A percentile compares a stretch with the other conserved stretches of the same genome.
Conservation (phyloP, 2,888 invertebrate genomes). For the Cataglyphis altisquamis region DNA sequence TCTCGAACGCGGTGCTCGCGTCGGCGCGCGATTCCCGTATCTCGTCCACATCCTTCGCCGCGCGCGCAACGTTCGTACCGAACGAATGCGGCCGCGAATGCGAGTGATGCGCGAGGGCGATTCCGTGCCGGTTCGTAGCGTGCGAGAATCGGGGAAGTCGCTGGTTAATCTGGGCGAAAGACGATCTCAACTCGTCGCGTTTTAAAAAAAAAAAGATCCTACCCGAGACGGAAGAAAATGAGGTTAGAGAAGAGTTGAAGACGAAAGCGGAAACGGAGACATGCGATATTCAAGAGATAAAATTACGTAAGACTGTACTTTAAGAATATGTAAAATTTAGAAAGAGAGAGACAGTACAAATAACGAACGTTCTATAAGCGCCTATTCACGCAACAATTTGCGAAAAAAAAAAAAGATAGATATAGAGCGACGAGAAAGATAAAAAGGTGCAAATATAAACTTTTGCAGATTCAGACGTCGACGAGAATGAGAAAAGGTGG, state of each 20-base stretch:
- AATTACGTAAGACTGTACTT: background rate
- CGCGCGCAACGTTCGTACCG: background rate
- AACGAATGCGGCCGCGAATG: constrained; percentile 15
- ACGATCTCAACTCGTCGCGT: background rate
- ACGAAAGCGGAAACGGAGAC: background rate
- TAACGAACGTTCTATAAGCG: too few relatives aligned
- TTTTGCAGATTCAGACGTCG: background rate
- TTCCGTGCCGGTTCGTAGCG: constrained; percentile 49
- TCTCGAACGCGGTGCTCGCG: constrained; percentile 59
- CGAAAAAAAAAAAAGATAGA: too few relatives aligned
- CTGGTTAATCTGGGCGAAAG: background rate
- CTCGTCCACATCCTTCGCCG: constrained; percentile 8
- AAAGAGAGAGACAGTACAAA: too few relatives aligned
- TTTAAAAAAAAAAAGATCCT: background rate
- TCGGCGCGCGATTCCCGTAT: constrained; percentile 19
- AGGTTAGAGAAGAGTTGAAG: background rate
- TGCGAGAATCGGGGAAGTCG: too few relatives aligned
- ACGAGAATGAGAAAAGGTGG: background rate
- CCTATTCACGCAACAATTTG: background rate
- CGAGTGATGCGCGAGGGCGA: constrained; percentile 25
- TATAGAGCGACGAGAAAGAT: background rate
- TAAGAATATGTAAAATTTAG: too few relatives aligned
- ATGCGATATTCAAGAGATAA: background rate
- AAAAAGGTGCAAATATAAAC: background rate
- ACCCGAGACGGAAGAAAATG: background rate